Conservation (phyloP, 35 echinoderm and acorn worm genomes). For the Ophiothrix spiculata region DNA sequence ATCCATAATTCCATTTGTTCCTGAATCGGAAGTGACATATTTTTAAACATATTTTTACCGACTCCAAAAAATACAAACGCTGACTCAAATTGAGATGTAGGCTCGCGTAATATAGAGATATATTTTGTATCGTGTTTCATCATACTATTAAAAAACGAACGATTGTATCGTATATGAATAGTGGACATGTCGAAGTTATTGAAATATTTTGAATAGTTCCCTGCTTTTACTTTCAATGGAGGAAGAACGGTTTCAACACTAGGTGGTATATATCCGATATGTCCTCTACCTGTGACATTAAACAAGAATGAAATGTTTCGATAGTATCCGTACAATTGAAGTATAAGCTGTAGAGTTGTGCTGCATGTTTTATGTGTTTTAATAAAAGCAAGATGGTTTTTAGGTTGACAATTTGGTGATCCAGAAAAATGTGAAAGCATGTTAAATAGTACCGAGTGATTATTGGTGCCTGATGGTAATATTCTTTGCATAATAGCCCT, state of each 20-base stretch:
- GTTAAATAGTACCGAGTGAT: no score
- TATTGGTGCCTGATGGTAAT: no score
- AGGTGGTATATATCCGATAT: background rate
- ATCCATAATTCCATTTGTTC: background rate
- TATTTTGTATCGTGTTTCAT: slow-evolving; percentile 61
- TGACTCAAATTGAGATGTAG: slow-evolving; percentile 59
- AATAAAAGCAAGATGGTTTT: background rate
- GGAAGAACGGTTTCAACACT: no score
- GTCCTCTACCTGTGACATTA: background rate
- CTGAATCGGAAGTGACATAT: background rate
- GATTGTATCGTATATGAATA: slow-evolving; percentile 53
- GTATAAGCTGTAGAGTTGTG: background rate
- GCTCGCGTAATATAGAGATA: slow-evolving; percentile 63
- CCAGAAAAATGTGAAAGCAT: no score
- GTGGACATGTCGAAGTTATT: slow-evolving; percentile 48
- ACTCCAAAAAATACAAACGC: slow-evolving; percentile 70
- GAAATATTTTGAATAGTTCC: background rate
- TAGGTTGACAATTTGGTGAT: background rate
- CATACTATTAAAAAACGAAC: slow-evolving; percentile 35
- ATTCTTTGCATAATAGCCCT: no score
- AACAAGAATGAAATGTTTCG: background rate
- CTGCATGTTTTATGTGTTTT: background rate
- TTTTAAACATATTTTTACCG: background rate
- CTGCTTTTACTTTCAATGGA: slow-evolving; percentile 19
- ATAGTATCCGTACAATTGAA: background rate